Evolutionary conservation across 2,888 invertebrate genomes (phyloP).

Genomic region (Zaprionus bogoriensis): DNA sequence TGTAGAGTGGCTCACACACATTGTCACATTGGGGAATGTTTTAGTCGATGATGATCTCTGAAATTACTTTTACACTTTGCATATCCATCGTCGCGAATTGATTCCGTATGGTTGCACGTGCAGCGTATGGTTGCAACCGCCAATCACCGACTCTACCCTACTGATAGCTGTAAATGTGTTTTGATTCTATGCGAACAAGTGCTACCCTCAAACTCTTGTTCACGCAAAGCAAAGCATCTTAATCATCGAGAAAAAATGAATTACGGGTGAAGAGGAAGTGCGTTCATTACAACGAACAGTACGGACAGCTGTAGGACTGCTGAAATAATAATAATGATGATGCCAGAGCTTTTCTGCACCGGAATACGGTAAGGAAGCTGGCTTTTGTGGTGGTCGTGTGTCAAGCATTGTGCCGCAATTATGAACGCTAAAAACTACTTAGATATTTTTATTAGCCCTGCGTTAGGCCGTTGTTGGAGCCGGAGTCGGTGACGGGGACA

Average conservation of each 20-base stretch:
- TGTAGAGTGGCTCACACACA: slow-evolving; percentile 38
- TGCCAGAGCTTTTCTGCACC: slow-evolving; percentile 47
- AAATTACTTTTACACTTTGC: slow-evolving; percentile 41
- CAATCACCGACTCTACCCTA: neutral
- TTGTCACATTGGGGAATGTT: slow-evolving; percentile 46
- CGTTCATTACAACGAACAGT: slow-evolving; percentile 60
- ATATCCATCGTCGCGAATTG: slow-evolving; percentile 64
- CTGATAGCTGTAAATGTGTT: neutral
- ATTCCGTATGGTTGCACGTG: slow-evolving; percentile 78
- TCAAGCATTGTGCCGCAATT: slow-evolving; percentile 80
- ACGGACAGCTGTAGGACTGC: neutral
- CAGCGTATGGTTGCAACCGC: slow-evolving; percentile 52
- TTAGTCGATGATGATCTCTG: slow-evolving; percentile 52
- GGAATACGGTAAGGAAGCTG: slow-evolving; percentile 64
- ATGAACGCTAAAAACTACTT: slow-evolving; percentile 78
- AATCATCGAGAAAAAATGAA: slow-evolving; percentile 49
- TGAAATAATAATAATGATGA: slow-evolving; percentile 20
- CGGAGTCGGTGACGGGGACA: no score
- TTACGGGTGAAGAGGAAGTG: slow-evolving; percentile 58
- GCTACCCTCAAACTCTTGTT: no score
- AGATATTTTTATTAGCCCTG: slow-evolving; percentile 70
- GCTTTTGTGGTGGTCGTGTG: slow-evolving; percentile 80
- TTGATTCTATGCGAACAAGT: slow-evolving; percentile 37
- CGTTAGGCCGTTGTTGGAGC: neutral
- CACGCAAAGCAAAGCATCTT: no score